Evolutionary conservation across 2,888 invertebrate species (phyloP).

Genomic region (Apamea anceps): DNA sequence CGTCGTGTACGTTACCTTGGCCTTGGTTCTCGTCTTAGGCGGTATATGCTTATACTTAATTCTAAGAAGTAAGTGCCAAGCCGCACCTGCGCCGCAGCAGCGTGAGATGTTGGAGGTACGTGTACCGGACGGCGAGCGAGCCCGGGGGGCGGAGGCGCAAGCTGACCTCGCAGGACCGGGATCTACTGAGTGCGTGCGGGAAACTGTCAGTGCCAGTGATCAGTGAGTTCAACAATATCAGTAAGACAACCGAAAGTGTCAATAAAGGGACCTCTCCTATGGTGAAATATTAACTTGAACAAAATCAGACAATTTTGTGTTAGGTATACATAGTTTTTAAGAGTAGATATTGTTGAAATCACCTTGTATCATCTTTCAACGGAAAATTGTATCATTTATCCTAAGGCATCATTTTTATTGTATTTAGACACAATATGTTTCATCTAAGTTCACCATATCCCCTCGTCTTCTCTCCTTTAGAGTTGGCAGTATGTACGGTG

Average conservation of each 20-base stretch:
- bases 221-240: neutral
- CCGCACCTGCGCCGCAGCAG: neutral
- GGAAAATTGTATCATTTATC: neutral
- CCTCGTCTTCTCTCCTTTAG: too few species aligned
- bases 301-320: neutral
- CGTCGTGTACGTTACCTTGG: neutral
- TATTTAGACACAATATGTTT: too few species aligned
- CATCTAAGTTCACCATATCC: too few species aligned
- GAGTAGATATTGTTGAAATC: neutral
- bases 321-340: neutral
- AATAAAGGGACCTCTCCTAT: slow-evolving; percentile 10
- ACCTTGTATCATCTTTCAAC: neutral
- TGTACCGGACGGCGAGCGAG: too few species aligned
- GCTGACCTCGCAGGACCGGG: neutral
- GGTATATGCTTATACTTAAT: neutral
- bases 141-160: neutral
- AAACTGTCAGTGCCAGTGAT: neutral
- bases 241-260: neutral
- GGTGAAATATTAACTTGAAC: neutral
- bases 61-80: neutral
- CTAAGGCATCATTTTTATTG: neutral
- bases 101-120: neutral
- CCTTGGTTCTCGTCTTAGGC: neutral
- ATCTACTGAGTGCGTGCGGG: neutral
- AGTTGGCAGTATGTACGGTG: too few species aligned